Base-by-base conservation (phyloP, 1,140 invertebrate species). In the Microplitis demolitor region DNA sequence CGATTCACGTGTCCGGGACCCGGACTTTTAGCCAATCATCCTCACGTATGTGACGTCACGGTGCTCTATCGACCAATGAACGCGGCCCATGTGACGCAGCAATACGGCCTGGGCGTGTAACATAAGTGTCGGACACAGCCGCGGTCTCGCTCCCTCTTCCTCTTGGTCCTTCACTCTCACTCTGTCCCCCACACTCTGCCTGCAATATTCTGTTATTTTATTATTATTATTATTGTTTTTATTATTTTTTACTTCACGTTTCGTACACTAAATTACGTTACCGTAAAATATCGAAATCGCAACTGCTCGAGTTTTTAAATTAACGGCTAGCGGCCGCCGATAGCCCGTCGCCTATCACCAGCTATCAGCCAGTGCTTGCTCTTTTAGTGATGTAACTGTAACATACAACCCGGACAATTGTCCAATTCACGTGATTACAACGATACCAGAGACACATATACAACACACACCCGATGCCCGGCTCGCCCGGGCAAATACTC, bases 1-100 rank as follows among this genome's bases (percentile, higher is more conserved):
- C 83, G 80, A 85, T 86, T 87, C 86, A 88, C 87, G 85, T 88
- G 86, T 88, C 84, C 80, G 82, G 82, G 81, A 75, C 74, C 78
- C 81, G 78, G 74, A 76, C 71, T 76, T 72, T 74, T 75, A 66
- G 62, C 85, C 85, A 86, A 87, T 87, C 77, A 66, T 56, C 63
- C 72, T 69, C 72, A 71, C 67, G 56, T 61, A 72, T 61, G 69
- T 85, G 84, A 87, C 86, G 86, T 88, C 86, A 86, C 83, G 75
- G 72, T 76, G 81, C 84, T 85, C 74, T 85, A 87, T 87, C 85
- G 84, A 87, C 86, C 84, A 87, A 87, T 87, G 78, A 85, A 74
- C 79, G 81, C 74, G 69, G 80, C 82, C 86, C 85, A 87, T 87
- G 86, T 86, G 85, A 87, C 84, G 85, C 84, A 86, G 84, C 85